Evolutionary conservation across 2,888 invertebrate species (phyloP).

Genomic region (Protodeltote pygarga): DNA sequence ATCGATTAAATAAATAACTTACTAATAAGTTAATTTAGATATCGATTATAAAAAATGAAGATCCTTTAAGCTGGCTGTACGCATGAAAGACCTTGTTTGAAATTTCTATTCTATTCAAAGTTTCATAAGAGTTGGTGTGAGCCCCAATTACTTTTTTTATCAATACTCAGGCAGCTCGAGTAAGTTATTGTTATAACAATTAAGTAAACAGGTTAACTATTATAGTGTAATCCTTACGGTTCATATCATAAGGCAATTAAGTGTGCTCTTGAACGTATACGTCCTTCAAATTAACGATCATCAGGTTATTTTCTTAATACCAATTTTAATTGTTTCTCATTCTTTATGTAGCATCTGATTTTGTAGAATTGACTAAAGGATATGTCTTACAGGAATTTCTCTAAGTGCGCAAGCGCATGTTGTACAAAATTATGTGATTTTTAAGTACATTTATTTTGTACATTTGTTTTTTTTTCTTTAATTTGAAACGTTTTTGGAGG

Average conservation of each 20-base stretch:
- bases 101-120: not conserved
- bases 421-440: slow-evolving; percentile 77
- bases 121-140: too few relatives aligned
- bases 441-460: slow-evolving; percentile 70
- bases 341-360: slow-evolving; percentile 42
- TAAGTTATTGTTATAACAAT: slow-evolving; percentile 43
- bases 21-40: not conserved
- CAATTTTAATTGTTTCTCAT: too few relatives aligned
- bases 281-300: slow-evolving; percentile 8
- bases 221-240: slow-evolving; percentile 17
- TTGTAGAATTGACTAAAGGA: slow-evolving; percentile 21
- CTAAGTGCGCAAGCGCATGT: slow-evolving; percentile 50
- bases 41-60: too few relatives aligned
- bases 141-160: slow-evolving; percentile 16
- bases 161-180: slow-evolving; percentile 40
- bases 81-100: too few relatives aligned
- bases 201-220: slow-evolving; percentile 27
- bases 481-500: slow-evolving; percentile 82
- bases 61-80: too few relatives aligned
- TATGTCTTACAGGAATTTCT: slow-evolving; percentile 31
- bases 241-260: slow-evolving; percentile 12
- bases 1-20: not conserved
- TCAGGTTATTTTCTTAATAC: too few relatives aligned
- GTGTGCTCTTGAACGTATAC: slow-evolving; percentile 4
- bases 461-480: slow-evolving; percentile 56